Evolutionary conservation across 2,888 invertebrate genomes (phyloP), one percentile per base, ranked within the genome.

Genomic region (Unio pictorum): DNA sequence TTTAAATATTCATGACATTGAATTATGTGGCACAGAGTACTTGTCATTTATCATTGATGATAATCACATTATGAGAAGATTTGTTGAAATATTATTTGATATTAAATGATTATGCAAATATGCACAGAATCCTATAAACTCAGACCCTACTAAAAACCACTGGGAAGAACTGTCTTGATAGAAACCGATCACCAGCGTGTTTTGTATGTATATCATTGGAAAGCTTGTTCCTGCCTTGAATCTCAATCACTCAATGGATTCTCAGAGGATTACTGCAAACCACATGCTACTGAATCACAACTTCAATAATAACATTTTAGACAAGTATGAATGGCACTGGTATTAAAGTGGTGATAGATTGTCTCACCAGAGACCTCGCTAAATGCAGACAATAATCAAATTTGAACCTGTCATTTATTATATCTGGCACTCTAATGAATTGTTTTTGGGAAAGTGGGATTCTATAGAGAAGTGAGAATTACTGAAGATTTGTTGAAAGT

Each of bases 361-460:
- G 81, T 69, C 78, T 76, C 79, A 68, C 71, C 57, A 69, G 79
- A 78, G 79, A 78, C 76, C 75, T 64, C 56, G 64, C 77, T 78
- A 81, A 80, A 82, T 81, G 78, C 80, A 73, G 72, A 64, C 75
- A 71, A 76, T 82, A 82, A 82, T 82, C 81, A 82, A 82, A 82
- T 82, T 82, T 78, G 77, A 80, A 76, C 77, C 73, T 72, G 69
- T 72, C 79, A 74, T 78, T 77, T 79, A 81, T 77, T 78, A 77
- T 75, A 72, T 71, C 76, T 75, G 74, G 80, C 77, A 74, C 67
- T 69, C 71, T 77, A 77, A 77, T 77, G 77, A 77, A 76, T 79
- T 79, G 76, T 79, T 79, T 76, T 72, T 71, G 71, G 67, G 60
- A 69, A 68, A 67, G 74, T 68, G 67, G 73, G 71, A 70, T 78